Evolutionary conservation across 2,888 invertebrate genomes (phyloP).

Genomic region (Sepiola atlantica): DNA sequence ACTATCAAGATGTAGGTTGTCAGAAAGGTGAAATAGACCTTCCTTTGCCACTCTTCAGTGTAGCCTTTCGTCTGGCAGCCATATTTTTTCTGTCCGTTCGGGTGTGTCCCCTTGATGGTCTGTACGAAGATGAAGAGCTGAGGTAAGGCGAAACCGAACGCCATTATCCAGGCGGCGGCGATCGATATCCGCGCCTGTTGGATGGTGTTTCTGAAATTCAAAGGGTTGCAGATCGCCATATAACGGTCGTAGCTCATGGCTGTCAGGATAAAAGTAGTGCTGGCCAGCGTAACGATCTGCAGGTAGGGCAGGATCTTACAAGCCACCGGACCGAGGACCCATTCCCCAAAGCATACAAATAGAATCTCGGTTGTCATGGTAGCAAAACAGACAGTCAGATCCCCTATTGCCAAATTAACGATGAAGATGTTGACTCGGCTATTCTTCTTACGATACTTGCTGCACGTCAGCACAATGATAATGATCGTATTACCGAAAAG

Average conservation of each 20-base stretch:
- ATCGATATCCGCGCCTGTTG: slow-evolving; percentile 73
- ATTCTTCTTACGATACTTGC: slow-evolving; percentile 70
- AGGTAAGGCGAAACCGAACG: slow-evolving; percentile 74
- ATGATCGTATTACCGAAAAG: slow-evolving; percentile 74
- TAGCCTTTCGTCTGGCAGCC: slow-evolving; percentile 74
- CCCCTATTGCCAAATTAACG: slow-evolving; percentile 75
- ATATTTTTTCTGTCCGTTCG: slow-evolving; percentile 68
- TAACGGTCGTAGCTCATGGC: slow-evolving; percentile 75
- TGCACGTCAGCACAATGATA: slow-evolving; percentile 73
- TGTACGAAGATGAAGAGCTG: slow-evolving; percentile 75
- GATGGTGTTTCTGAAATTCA: slow-evolving; percentile 68
- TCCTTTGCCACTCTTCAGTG: slow-evolving; percentile 75
- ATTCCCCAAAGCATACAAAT: slow-evolving; percentile 75
- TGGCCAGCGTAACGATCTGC: slow-evolving; percentile 75
- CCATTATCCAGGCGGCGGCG: slow-evolving; percentile 72
- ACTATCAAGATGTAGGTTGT: slow-evolving; percentile 74
- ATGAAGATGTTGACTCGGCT: slow-evolving; percentile 76
- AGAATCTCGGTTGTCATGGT: slow-evolving; percentile 76
- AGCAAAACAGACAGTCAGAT: slow-evolving; percentile 74
- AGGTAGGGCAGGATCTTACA: slow-evolving; percentile 75
- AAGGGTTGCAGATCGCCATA: slow-evolving; percentile 74
- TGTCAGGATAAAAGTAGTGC: slow-evolving; percentile 75
- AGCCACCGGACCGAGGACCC: slow-evolving; percentile 74
- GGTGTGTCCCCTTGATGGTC: slow-evolving; percentile 66
- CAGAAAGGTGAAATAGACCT: slow-evolving; percentile 75